A percentile compares a stretch with the other conserved stretches of the same genome.
phyloP scores from a whole-genome alignment of 2,888 invertebrate genomes.

The Drosophila recens region DNA sequence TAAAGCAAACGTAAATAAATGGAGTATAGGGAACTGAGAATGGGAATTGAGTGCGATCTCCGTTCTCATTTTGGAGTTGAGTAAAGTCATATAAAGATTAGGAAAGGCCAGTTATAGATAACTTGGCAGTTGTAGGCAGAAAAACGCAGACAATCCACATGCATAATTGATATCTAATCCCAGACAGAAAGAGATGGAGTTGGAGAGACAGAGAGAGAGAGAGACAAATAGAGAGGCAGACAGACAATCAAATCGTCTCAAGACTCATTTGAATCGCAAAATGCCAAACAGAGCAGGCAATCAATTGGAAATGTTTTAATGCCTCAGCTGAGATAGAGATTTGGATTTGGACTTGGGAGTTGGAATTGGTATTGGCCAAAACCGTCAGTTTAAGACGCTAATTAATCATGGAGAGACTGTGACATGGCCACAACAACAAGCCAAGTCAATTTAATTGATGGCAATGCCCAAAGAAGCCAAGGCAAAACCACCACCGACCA shows the following conservation, averaged over 20 bases:
- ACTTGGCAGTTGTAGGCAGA: conserved; percentile 8
- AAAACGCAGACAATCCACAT: conserved; percentile 43
- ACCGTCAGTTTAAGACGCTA: conserved; percentile 68
- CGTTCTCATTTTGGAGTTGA: conserved; percentile 12
- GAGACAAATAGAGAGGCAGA: neutral
- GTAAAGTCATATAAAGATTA: conserved; percentile 38
- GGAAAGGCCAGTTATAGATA: conserved; percentile 29
- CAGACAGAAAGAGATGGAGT: conserved; percentile 1
- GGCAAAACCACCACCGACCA: conserved; percentile 48
- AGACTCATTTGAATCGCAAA: conserved; percentile 57
- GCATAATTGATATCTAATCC: conserved; percentile 66
- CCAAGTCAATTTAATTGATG: conserved; percentile 79
- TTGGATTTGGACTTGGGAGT: conserved; percentile 9
- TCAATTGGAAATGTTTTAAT: conserved; percentile 77
- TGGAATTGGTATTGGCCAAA: conserved; percentile 20
- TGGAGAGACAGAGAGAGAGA: neutral
- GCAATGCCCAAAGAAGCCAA: conserved; percentile 39
- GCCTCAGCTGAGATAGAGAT: conserved; percentile 23
- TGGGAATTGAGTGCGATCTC: too few relatives aligned
- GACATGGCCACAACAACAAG: conserved; percentile 34
- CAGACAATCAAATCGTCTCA: conserved; percentile 21
- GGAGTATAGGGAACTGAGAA: conserved; percentile 3
- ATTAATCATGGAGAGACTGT: conserved; percentile 69
- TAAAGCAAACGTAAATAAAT: conserved; percentile 28
- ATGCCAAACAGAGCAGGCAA: conserved; percentile 51